Percentiles rank a stretch among this genome's conserved stretches.
phyloP scores from a whole-genome alignment of 2,888 invertebrate genomes.

The Cantharis rufa region DNA sequence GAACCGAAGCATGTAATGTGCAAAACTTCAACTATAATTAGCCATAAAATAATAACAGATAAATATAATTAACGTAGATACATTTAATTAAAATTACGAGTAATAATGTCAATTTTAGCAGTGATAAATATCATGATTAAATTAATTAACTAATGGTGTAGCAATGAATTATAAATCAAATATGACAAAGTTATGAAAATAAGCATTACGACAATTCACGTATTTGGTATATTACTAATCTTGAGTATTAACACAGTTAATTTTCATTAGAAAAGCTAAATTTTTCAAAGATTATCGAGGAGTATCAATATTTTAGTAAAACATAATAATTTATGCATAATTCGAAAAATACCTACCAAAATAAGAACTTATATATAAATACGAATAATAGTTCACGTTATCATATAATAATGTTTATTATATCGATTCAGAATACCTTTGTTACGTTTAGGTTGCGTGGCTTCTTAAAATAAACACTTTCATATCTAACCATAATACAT shows the following conservation, averaged over 20 bases:
- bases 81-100: conserved; percentile 10
- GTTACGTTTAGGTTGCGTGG: neutral
- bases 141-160: conserved; percentile 17
- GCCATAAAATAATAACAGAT: conserved; percentile 18
- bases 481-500: neutral
- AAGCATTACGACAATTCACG: neutral
- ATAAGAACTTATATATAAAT: neutral
- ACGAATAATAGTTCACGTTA: neutral
- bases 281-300: neutral
- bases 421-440: neutral
- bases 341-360: neutral
- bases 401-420: neutral
- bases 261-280: neutral
- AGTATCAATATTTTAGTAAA: neutral
- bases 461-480: neutral
- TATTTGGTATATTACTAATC: neutral
- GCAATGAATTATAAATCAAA: conserved; percentile 13
- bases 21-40: conserved; percentile 23
- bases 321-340: neutral
- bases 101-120: conserved; percentile 21
- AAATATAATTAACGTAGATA: conserved; percentile 20
- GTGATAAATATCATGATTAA: conserved; percentile 15
- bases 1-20: conserved; percentile 19
- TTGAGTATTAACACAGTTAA: neutral
- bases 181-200: neutral